Base-by-base conservation (phyloP, 2,797 vertebrate species). In the Numenius phaeopus region DNA sequence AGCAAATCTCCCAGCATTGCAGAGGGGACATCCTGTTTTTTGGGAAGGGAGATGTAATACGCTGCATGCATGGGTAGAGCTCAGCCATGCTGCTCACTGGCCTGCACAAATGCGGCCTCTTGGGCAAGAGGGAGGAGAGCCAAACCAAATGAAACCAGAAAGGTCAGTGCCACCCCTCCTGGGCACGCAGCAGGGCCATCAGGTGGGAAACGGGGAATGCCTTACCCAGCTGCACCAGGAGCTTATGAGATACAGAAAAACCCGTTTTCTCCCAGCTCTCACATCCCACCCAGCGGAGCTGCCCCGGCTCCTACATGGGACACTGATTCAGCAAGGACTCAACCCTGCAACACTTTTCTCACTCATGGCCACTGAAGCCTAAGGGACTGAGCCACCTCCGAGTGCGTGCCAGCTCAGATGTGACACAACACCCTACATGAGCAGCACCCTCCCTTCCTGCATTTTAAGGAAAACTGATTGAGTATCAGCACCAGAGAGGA, bases 181-280 rank as follows among this genome's bases (percentile, higher is more conserved):
- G 29, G 16, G 9, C 37, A 69, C 1, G 5, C 6, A 64, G 55
- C 17, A 65, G 46, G 27, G 27, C 24, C 70, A 55, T 57, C 4
- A 0, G 14, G 0, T 65, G 50, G 37, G 64, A 69, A 62, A 32
- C 0, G 0, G 15, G 30, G 24, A 72, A 7, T 1, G 0, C 57
- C 50, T 73, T 13, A 46, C 15, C 69, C 55, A 81, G 55, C 22
- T 13, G 4, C 50, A 9, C 9, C 14, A 9, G 32, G 10, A 78
- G 19, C 39, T 81, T 19, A 5, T 0, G 1, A 72, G 12, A 11
- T 6, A 49, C 19, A 50, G n/a, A 32, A 50, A 19, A 80, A 64
- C 8, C 8, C 6, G 2, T 22, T 42, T 77, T 72, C n/a, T 73
- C 23, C n/a, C 32, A 8, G 32, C 15, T 79, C 58, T 42, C 40